Evolutionary conservation across 2,113 vertebrate species (phyloP), one percentile per base, ranked within the genome.

Genomic region (Albula goreensis): DNA sequence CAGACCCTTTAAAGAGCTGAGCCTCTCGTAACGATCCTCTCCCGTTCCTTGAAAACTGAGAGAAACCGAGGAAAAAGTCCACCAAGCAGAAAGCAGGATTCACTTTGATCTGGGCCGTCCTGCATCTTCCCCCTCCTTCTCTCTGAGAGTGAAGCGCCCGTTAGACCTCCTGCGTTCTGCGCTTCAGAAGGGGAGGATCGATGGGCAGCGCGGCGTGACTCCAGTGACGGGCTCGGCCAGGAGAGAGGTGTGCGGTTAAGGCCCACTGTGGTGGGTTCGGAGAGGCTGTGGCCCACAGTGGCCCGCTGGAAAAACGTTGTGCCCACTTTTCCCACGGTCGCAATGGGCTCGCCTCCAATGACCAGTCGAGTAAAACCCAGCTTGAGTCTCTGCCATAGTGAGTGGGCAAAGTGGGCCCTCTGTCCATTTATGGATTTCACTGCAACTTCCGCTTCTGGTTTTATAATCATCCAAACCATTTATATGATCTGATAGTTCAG

Each of bases 131-230:
- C 5, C 49, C 80, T 53, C 19, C 50, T 50, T 25, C 70, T 52
- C 51, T 81, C 22, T 48, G 9, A 11, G 50, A 51, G 11, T 22
- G 22, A 10, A 50, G 25, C 11, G 51, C 17, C 19, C 10, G 11
- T 81, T 50, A 81, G 12, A 25, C 41, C 51, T n/a, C 31, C 80
- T 81, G 80, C 53, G 51, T 81, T 25, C 19, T 52, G 5, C 22
- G 22, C 80, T 52, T 52, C 80, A 81, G 78, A 80, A 50, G 78
- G 50, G 78, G 78, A 80, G 4, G 50, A 80, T 80, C 78, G 50
- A 80, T 80, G 50, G 48, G 48, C 12, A 80, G 17, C 41, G 11
- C 78, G 19, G 78, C 78, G 6, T 49, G 41, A 49, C 78, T 50
- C 78, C 78, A 17, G 41, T 31, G 70, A 74, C 22, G 22, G 11